A percentile compares a stretch with the other conserved stretches of the same genome.
Evolutionary conservation across 2,113 vertebrate genomes (phyloP).

Genomic region (Amphiprion ocellaris): DNA sequence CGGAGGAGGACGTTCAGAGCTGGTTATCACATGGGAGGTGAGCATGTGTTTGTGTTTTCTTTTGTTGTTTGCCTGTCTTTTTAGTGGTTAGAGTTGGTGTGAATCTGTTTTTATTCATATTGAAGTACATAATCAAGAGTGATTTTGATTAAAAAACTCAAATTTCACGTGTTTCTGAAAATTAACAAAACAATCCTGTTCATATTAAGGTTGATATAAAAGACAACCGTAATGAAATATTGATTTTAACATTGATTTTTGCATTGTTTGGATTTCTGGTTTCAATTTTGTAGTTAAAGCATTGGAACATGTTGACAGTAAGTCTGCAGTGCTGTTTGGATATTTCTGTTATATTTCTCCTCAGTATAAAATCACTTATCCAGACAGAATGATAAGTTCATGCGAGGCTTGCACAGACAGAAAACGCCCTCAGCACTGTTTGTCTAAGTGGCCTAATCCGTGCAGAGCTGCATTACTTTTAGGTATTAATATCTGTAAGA

Average conservation of each 20-base stretch:
- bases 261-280: too few relatives aligned
- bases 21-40: constrained; percentile 99
- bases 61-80: not conserved
- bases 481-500: constrained; percentile 56
- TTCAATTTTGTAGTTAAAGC: too few relatives aligned
- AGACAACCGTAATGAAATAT: too few relatives aligned
- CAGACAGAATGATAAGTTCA: constrained; percentile 33
- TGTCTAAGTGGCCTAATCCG: constrained; percentile 24
- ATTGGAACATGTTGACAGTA: not conserved
- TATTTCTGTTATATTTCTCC: constrained; percentile 4
- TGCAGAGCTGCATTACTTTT: constrained; percentile 32
- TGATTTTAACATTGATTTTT: too few relatives aligned
- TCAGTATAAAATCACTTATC: constrained; percentile 34
- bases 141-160: not conserved
- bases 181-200: too few relatives aligned
- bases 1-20: constrained; percentile 93
- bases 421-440: constrained; percentile 26
- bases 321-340: not conserved
- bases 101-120: not conserved
- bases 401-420: constrained; percentile 34
- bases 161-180: not conserved
- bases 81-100: not conserved
- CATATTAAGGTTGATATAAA: too few relatives aligned
- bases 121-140: not conserved
- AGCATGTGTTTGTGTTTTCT: constrained; percentile 30